Percentiles rank a stretch among this genome's conserved stretches.
phyloP scores from a whole-genome alignment of 53 echinoderm and acorn worm genomes.

The Hippasteria phrygiana region DNA sequence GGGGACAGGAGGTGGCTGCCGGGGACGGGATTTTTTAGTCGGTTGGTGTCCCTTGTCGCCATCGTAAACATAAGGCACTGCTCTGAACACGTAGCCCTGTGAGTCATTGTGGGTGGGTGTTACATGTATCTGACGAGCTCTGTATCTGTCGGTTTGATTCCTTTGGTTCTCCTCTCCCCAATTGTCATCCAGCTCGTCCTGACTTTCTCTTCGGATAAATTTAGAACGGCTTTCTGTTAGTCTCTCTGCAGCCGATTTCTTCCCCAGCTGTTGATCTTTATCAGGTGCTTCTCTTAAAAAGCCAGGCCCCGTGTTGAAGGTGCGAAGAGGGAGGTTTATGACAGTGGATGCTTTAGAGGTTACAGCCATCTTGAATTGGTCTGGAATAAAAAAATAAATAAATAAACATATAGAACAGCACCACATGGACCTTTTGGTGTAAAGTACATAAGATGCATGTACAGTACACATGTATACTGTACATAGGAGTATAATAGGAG shows the following conservation, averaged over 20 bases:
- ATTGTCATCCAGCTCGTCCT: conserved; percentile 18
- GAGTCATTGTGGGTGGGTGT: not conserved
- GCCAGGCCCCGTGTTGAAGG: conserved; percentile 83
- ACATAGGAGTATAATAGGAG: too few species aligned
- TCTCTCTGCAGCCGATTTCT: conserved; percentile 71
- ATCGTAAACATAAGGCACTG: conserved; percentile 14
- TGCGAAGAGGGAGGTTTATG: conserved; percentile 69
- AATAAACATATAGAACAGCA: too few species aligned
- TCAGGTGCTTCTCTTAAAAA: conserved; percentile 68
- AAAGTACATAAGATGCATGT: too few species aligned
- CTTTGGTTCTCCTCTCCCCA: not conserved
- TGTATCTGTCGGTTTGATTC: not conserved
- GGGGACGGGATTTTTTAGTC: not conserved
- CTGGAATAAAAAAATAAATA: conserved; percentile 19
- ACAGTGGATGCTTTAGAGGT: conserved; percentile 35
- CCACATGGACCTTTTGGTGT: too few species aligned
- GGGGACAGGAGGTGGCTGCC: not conserved
- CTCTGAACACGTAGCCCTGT: not conserved
- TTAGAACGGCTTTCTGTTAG: conserved; percentile 72
- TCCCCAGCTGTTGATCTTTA: conserved; percentile 51
- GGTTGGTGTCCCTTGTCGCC: not conserved
- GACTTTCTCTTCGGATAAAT: conserved; percentile 60
- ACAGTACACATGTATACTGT: too few species aligned
- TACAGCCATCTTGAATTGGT: conserved; percentile 50
- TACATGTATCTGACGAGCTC: not conserved